Evolutionary conservation across 53 echinoderm and acorn worm genomes (phyloP), one percentile per base, ranked within the genome.

Genomic region (Astropecten irregularis): DNA sequence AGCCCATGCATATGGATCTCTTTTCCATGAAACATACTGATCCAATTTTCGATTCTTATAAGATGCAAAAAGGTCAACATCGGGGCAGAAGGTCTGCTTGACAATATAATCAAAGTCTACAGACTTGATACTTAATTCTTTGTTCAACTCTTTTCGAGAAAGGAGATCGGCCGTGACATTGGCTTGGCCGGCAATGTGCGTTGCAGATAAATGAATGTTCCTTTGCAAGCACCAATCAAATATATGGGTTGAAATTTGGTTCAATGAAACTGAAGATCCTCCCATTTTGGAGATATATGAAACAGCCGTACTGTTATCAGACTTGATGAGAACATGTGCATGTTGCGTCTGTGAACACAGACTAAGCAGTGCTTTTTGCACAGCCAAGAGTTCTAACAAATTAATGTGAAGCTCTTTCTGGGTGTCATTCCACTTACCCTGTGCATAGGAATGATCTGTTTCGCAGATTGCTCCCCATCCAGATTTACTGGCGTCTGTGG

Each of bases 391-490:
- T 14, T 85, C 62, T 7, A 71, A 60, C 5, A 48, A 33, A 61
- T 61, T 85, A 3, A 84, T 84, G 46, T 71, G 85, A 22, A 60
- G 33, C 31, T 16, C 27, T 15, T 61, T 46, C 0, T 33, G 48
- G 47, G 42, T 60, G 13, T 44, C 47, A 8, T 19, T 15, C 85
- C 73, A 85, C 39, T 72, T 44, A 31, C 73, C 63, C 16, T 73
- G 85, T 72, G 73, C 22, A 62, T 71, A 84, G 7, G 85, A 71
- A 57, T 72, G 39, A 36, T 84, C 85, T 46, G 34, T 70, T 60
- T 59, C 48, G 29, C 73, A 71, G 48, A 69, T 10, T 9, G 50
- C 64, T 34, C 65, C 82, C 47, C 47, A 46, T 46, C 47, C 47
- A 46, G 14, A 46, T 8, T 9, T 8, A 14, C 47, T 46, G 47